Percentiles rank a stretch among this genome's conserved stretches.
These are phyloP conservation scores for Myopa tessellatipennis DNA, from an alignment of 2,888 invertebrate genomes.

Conservation along the genomic window DNA sequence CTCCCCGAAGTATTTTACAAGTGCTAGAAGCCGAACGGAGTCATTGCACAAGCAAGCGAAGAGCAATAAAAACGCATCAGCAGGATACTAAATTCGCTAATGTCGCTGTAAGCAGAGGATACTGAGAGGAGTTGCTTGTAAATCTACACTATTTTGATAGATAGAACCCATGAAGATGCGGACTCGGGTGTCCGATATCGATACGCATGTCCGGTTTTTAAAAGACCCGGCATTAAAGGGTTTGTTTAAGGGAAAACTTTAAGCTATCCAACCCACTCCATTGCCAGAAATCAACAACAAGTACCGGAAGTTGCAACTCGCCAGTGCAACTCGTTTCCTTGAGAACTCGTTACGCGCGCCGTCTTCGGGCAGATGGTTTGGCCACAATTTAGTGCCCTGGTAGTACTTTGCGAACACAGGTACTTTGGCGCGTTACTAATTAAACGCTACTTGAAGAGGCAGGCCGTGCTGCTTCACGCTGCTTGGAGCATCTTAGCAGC, in stretches of 20 bases:
- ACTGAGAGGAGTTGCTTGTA: background rate
- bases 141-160: background rate
- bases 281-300: background rate
- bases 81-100: conserved; percentile 22
- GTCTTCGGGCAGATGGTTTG: background rate
- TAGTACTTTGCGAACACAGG: conserved; percentile 47
- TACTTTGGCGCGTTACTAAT: conserved; percentile 53
- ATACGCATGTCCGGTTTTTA: background rate
- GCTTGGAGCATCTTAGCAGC: conserved; percentile 12
- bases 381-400: conserved; percentile 19
- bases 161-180: background rate
- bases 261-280: background rate
- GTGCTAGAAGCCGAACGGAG: background rate
- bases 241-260: background rate
- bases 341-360: conserved; percentile 22
- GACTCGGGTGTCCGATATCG: background rate
- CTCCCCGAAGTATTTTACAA: conserved; percentile 35
- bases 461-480: background rate
- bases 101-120: background rate
- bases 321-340: conserved; percentile 34
- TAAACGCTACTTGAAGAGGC: conserved; percentile 49
- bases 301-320: conserved; percentile 40
- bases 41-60: conserved; percentile 5
- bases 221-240: background rate
- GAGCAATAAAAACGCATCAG: conserved; percentile 35